Evolutionary conservation across 2,113 vertebrate genomes (phyloP).

Genomic region (Cairina moschata): DNA sequence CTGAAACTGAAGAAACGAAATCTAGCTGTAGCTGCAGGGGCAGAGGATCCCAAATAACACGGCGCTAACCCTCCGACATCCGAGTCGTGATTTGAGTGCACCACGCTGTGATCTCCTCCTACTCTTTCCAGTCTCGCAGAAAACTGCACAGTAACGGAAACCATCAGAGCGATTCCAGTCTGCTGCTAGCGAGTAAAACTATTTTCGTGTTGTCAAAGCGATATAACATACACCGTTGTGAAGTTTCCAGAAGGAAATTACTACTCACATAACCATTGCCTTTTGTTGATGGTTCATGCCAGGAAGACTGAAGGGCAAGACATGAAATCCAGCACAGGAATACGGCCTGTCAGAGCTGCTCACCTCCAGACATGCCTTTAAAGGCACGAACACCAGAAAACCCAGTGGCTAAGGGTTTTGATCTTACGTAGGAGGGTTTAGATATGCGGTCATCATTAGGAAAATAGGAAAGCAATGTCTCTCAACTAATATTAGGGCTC

Average conservation of each 20-base stretch:
- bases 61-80: neutral
- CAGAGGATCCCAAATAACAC: neutral
- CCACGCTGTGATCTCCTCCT: slow-evolving; percentile 18
- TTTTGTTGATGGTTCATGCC: neutral
- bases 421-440: neutral
- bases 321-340: neutral
- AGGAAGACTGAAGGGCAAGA: neutral
- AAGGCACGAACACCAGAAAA: neutral
- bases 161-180: neutral
- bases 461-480: neutral
- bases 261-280: neutral
- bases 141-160: neutral
- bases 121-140: slow-evolving; percentile 50
- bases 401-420: neutral
- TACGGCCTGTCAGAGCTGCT: neutral
- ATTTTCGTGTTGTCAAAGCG: neutral
- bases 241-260: slow-evolving; percentile 56
- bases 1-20: neutral
- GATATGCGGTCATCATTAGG: neutral
- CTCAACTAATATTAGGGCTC: neutral
- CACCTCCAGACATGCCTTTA: neutral
- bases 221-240: neutral
- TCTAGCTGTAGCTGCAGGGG: neutral
- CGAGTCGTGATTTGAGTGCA: neutral
- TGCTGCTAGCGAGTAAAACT: neutral